Evolutionary conservation across 2,888 invertebrate species (phyloP), one percentile per base, ranked within the genome.

Genomic region (Polymixis flavicincta): DNA sequence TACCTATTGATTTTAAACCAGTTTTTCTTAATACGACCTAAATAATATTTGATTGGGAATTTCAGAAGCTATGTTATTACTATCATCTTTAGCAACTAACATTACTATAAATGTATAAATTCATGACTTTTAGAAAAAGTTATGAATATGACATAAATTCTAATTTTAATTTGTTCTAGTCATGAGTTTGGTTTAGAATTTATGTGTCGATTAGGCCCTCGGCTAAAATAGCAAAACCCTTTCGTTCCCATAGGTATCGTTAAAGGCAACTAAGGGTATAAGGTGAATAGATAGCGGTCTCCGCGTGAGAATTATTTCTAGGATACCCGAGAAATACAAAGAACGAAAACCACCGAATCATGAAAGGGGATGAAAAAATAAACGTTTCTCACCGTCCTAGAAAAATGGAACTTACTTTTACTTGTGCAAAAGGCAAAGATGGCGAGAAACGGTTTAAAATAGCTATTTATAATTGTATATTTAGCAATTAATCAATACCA

Each of bases 211-310:
- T 78, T 64, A n/a, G 71, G 50, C 63, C 52, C n/a, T 78, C 25
- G 17, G 55, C 64, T 63, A 50, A 61, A 57, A 82, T 64, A 83
- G 83, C 25, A 37, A 13, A 55, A 83, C 80, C 80, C 45, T 67
- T 78, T 25, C 19, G n/a, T 37, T 80, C 83, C 83, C 80, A 55
- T 68, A 78, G 71, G 80, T 64, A 71, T 78, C 80, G 83, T 80
- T 78, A 83, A 57, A 64, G 42, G 77, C 82, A 82, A 76, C 67
- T 67, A 64, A 71, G 59, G 83, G 67, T 83, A 50, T 63, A 55
- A 78, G 71, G 63, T 67, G 71, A 78, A 80, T 71, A 68, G 54
- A 80, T 82, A 76, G 77, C 25, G 48, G 64, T 42, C 25, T 82
- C 8, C 50, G 32, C 64, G 59, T 37, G 64, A 69, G 50, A 64